These are phyloP conservation scores for Lasioglossum oenotherae DNA, from an alignment of 2,888 invertebrate genomes.

Conservation along the genomic window DNA sequence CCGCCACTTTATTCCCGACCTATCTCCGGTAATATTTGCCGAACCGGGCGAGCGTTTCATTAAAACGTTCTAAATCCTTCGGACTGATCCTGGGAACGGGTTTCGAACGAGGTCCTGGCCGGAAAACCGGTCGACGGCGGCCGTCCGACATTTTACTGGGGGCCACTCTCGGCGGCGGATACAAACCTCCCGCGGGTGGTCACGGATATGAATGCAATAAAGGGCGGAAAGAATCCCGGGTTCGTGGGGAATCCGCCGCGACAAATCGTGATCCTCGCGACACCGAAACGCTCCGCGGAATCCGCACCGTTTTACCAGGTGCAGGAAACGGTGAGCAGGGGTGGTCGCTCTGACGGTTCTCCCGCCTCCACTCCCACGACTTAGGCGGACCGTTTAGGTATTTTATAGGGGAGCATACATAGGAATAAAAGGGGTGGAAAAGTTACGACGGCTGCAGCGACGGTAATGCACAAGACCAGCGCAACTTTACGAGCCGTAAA, in stretches of 20 bases:
- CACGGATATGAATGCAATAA: constrained; percentile 47
- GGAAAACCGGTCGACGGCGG: background rate
- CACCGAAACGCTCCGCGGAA: background rate
- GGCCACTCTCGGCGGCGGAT: constrained; percentile 28
- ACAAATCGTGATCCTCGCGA: constrained; percentile 43
- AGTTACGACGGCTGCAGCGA: constrained; percentile 74
- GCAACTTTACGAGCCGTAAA: constrained; percentile 75
- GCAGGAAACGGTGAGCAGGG: background rate
- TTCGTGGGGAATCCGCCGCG: constrained; percentile 34
- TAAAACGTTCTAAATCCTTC: constrained; percentile 22
- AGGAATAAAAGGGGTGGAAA: constrained; percentile 73
- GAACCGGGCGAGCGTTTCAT: background rate
- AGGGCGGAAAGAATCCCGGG: background rate
- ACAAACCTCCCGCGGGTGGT: constrained; percentile 18
- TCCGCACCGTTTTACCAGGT: constrained; percentile 26
- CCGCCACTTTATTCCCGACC: background rate
- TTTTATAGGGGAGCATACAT: constrained; percentile 73
- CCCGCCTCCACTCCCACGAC: constrained; percentile 35
- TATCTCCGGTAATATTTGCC: constrained; percentile 1
- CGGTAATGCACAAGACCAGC: constrained; percentile 69
- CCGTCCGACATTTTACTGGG: background rate
- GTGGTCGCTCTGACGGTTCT: background rate
- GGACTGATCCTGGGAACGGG: background rate
- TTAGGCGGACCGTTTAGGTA: constrained; percentile 68
- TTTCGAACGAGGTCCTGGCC: background rate